Conservation (phyloP, 2,797 vertebrate species). For the Australoheros facetus region DNA sequence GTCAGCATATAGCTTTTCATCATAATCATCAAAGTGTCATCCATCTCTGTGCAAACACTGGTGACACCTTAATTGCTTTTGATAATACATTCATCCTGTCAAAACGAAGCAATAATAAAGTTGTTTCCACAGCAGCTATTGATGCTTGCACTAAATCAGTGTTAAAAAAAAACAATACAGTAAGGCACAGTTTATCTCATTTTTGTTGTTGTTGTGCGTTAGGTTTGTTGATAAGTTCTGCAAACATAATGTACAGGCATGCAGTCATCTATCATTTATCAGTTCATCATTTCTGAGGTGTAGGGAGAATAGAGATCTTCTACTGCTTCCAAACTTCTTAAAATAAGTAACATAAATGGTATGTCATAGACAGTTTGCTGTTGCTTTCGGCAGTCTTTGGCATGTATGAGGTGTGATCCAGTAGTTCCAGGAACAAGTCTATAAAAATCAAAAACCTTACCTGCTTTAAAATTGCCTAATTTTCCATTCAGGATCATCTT, state of each 20-base stretch:
- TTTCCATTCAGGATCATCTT: background rate
- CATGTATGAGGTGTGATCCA: background rate
- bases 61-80: slow-evolving; percentile 77
- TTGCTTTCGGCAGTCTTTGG: background rate
- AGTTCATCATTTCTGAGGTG: background rate
- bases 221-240: background rate
- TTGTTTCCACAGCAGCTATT: slow-evolving; percentile 64
- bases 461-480: background rate
- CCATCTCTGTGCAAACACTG: slow-evolving; percentile 72
- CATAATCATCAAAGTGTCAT: slow-evolving; percentile 76
- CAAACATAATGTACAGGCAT: background rate
- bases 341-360: background rate
- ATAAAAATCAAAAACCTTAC: background rate
- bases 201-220: background rate
- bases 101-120: slow-evolving; percentile 74
- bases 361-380: background rate
- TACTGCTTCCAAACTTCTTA: background rate
- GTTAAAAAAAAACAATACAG: slow-evolving; percentile 31
- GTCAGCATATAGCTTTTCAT: slow-evolving; percentile 76
- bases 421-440: background rate
- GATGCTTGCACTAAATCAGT: slow-evolving; percentile 54
- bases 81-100: slow-evolving; percentile 79
- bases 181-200: background rate
- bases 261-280: background rate
- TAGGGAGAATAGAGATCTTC: too few relatives aligned